A percentile compares a stretch with the other conserved stretches of the same genome.
Conservation (phyloP, 2,113 vertebrate species). For the Ailuropoda melanoleuca region DNA sequence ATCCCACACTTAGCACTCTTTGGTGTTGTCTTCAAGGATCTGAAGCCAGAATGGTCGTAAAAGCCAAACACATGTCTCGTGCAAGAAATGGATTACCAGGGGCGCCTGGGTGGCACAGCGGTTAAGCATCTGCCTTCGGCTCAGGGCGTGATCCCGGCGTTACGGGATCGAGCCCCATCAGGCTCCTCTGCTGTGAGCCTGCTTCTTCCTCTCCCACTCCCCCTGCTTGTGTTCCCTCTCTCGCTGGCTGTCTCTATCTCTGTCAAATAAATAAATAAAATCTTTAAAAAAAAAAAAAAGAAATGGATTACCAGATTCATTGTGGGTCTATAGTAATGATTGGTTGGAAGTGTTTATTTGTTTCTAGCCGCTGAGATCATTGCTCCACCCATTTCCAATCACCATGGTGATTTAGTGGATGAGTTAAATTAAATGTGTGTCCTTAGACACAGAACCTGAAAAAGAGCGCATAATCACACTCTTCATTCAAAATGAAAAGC, state of each 20-base stretch:
- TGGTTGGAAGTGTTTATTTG: background rate
- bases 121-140: too few relatives aligned
- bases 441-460: background rate
- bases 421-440: background rate
- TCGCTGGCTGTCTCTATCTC: too few relatives aligned
- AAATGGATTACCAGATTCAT: background rate
- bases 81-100: background rate
- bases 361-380: background rate
- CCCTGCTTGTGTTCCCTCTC: too few relatives aligned
- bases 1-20: background rate
- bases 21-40: background rate
- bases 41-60: background rate
- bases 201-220: too few relatives aligned
- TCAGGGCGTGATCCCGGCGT: too few relatives aligned
- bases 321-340: background rate
- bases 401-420: background rate
- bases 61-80: background rate
- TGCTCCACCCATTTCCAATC: background rate
- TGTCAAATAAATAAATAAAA: too few relatives aligned
- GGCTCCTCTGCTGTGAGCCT: too few relatives aligned
- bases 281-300: too few relatives aligned
- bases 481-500: background rate
- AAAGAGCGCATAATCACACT: background rate
- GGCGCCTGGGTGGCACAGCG: too few relatives aligned
- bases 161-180: too few relatives aligned